Evolutionary conservation across 2,113 vertebrate species (phyloP), one percentile per base, ranked within the genome.

Genomic region (Arizona elegans): DNA sequence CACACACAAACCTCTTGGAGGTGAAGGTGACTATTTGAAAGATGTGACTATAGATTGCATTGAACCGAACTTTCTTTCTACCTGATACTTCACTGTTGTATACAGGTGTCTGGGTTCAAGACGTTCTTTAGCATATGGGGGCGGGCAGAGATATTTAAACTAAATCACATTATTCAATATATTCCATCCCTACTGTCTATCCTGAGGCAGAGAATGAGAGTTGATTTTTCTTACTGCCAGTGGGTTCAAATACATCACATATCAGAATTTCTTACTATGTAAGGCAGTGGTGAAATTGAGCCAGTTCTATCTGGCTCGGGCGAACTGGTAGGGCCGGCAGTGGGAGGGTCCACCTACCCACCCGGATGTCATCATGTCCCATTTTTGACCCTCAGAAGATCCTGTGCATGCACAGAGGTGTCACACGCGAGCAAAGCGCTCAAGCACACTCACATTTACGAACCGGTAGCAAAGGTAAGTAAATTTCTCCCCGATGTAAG

Each of bases 11-110:
- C 65, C 33, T 38, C 70, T 0, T 15, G 8, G 70, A 19, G 70
- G 15, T 38, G 70, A 38, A 15, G 70, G 90, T 86, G 93, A 54
- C 59, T 91, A 93, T 91, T 91, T 89, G 87, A 88, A 86, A 90
- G 93, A 92, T 91, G 89, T 90, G 91, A 92, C 86, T 92, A 56
- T 86, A 91, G 90, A 93, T 86, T 93, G 70, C 87, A 90, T 89
- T 70, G 91, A 55, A 86, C 87, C 62, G n/a, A 93, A 89, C 75
- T 89, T 75, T 88, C 70, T 93, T 65, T 91, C 91, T 92, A 65
- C 70, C 91, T 62, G 23, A 50, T 55, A 93, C 88, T 90, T 92
- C 93, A 94, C 90, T 90, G 93, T 90, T 87, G 58, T 87, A 92
- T 94, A 90, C 91, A 92, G 88, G 58, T 90, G 88, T 92, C 33